Percentiles rank a stretch among this genome's conserved stretches.
phyloP scores from a whole-genome alignment of 1,140 invertebrate genomes.

The Drosophila simulans region DNA sequence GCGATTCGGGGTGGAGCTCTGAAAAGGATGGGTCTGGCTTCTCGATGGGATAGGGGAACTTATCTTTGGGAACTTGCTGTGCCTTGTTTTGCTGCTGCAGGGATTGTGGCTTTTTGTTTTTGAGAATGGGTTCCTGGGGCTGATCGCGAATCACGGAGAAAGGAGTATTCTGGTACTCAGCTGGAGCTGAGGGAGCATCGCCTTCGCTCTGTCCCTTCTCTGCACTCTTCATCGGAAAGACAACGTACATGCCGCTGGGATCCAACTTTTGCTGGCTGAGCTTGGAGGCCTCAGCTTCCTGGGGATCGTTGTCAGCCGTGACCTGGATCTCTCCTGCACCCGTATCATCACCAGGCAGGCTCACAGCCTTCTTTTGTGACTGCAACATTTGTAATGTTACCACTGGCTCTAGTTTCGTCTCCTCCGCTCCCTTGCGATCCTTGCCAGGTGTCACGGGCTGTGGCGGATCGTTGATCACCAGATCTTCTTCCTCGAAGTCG shows the following conservation, averaged over 20 bases:
- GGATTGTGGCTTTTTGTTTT: constrained; percentile 83
- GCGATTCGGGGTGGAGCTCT: constrained; percentile 47
- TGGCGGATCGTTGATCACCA: constrained; percentile 80
- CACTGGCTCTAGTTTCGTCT: constrained; percentile 83
- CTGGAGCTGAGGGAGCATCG: constrained; percentile 54
- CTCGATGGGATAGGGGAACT: constrained; percentile 88
- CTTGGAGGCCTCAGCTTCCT: constrained; percentile 47
- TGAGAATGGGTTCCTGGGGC: constrained; percentile 85
- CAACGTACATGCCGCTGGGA: constrained; percentile 86
- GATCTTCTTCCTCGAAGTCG: constrained; percentile 79
- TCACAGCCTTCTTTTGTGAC: constrained; percentile 80
- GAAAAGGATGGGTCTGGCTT: constrained; percentile 84
- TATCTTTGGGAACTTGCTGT: constrained; percentile 82
- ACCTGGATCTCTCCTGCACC: constrained; percentile 76
- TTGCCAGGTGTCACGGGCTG: constrained; percentile 66
- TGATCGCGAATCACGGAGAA: constrained; percentile 84
- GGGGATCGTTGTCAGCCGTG: constrained; percentile 81
- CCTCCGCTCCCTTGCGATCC: constrained; percentile 45
- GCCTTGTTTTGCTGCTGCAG: constrained; percentile 71
- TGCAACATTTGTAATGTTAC: constrained; percentile 89
- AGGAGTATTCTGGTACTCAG: constrained; percentile 80
- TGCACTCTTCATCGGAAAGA: constrained; percentile 86
- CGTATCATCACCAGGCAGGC: constrained; percentile 59
- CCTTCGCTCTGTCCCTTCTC: constrained; percentile 37
- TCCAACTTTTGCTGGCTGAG: constrained; percentile 43